Evolutionary conservation across 2,113 vertebrate species (phyloP), one percentile per base, ranked within the genome.

Genomic region (Pseudopipra pipra): DNA sequence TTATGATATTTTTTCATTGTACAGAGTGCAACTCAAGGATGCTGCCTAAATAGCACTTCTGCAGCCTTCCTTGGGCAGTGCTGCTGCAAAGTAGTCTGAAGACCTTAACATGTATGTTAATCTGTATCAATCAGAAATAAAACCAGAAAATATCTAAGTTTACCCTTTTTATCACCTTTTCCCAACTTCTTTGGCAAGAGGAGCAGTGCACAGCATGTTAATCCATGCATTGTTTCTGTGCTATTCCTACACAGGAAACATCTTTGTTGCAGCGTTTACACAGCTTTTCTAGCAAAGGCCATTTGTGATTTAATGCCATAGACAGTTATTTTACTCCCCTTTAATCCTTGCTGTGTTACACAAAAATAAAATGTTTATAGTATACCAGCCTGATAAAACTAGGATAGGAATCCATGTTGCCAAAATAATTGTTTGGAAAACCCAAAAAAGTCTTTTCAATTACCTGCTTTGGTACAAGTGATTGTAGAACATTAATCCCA

Each of bases 401-500:
- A 49, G 35, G 71, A 83, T 33, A 87, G 56, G 62, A 72, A 85
- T 22, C 24, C 22, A 35, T 15, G 43, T 22, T 85, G 85, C 43
- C 52, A 91, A 95, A 87, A 67, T 30, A 89, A 80, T 43, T 59
- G 37, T 31, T 47, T 4, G 55, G 82, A 78, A 31, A 13, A 11
- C 2, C 8, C 5, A 54, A 16, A 46, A 39, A 82, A 15, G 3
- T 4, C 44, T 70, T 93, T 94, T 77, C 62, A 74, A 44, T 90
- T 95, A 89, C 59, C 86, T 89, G 23, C 35, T 90, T 86, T 68
- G 61, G 61, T 75, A 63, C 35, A 59, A 93, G 47, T 14, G 55
- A 80, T 21, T 84, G 70, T n/a, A 65, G 44, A 80, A 68, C 56
- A 89, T 82, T 85, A 96, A 95, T 93, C 47, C 62, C 74, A 61